Conservation (phyloP, 2,888 invertebrate genomes). For the Parapristionchus giblindavisi region DNA sequence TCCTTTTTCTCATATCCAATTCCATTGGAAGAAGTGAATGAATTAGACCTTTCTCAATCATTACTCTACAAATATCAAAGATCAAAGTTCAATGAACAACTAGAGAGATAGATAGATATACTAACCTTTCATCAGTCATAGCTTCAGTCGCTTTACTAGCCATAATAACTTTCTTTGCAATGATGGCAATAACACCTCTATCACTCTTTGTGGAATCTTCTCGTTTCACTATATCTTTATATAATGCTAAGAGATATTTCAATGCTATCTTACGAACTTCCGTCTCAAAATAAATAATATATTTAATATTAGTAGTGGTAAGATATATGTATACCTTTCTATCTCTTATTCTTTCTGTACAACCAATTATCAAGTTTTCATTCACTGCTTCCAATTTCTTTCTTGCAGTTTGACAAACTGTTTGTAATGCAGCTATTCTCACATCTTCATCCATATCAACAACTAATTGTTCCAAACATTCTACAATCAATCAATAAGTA, state of each 20-base stretch:
- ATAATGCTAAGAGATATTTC: background rate
- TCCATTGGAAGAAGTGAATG: constrained; percentile 26
- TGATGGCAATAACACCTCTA: background rate
- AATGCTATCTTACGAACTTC: constrained; percentile 15
- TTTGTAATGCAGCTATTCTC: constrained; percentile 40
- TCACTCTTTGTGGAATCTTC: constrained; percentile 34
- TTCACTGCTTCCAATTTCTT: constrained; percentile 50
- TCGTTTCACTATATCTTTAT: constrained; percentile 25
- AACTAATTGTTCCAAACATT: constrained; percentile 20
- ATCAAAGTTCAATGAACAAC: background rate
- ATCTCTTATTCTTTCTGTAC: constrained; percentile 46
- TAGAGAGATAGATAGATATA: background rate
- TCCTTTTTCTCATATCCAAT: constrained; percentile 20
- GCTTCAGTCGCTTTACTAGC: background rate
- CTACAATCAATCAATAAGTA: background rate
- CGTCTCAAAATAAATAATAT: background rate
- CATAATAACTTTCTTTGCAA: constrained; percentile 6
- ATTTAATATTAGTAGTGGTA: too few relatives aligned
- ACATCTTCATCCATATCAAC: constrained; percentile 42
- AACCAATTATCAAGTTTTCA: constrained; percentile 46
- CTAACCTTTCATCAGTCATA: constrained; percentile 28
- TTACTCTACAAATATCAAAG: constrained; percentile 22
- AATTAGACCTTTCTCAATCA: constrained; percentile 31
- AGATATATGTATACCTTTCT: constrained; percentile 45
- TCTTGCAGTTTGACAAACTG: constrained; percentile 44